Base-by-base conservation (phyloP, 2,888 invertebrate species). In the Luperina testacea region DNA sequence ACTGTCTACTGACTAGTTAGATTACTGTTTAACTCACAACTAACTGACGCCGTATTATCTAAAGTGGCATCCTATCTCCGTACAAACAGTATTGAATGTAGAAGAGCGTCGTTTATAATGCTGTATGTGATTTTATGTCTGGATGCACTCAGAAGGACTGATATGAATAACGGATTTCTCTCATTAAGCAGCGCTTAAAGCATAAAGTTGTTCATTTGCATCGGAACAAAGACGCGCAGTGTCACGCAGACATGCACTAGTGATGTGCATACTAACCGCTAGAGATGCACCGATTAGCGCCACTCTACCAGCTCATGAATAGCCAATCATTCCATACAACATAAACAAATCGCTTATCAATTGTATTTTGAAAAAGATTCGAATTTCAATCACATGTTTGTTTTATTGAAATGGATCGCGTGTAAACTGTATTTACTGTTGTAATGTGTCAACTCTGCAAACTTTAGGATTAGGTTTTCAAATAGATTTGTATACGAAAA, bases 91-190 rank as follows among this genome's bases (percentile, higher is more conserved):
- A 65, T 24, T 51, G 9, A 32, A 79, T 57, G 69, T 64, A n/a
- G 67, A 45, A 82, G 77, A 75, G 78, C 69, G 45, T 78, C 74
- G 45, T 83, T 83, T 86, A 75, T 67, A 51, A 72, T 63, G 71
- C 61, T 84, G 74, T 69, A 84, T 83, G 70, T 83, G 68, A 72
- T 71, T 72, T 84, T 42, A 76, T 80, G 77, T 75, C 27, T 38
- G 69, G 77, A 72, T 72, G 84, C 77, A 85, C 84, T 87, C 51
- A 75, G 76, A 63, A 53, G 45, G 64, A 70, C 74, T 77, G 76
- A 80, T 80, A 85, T 74, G 69, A 87, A 80, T 84, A 84, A 72
- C 87, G 87, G 87, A 85, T 86, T 68, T 70, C 53, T 61, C 71
- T 87, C 77, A 81, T 83, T 87, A 84, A 81, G 45, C 64, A 75